Evolutionary conservation across 2,888 invertebrate species (phyloP).

Genomic region (Ennomos fuscantarius): DNA sequence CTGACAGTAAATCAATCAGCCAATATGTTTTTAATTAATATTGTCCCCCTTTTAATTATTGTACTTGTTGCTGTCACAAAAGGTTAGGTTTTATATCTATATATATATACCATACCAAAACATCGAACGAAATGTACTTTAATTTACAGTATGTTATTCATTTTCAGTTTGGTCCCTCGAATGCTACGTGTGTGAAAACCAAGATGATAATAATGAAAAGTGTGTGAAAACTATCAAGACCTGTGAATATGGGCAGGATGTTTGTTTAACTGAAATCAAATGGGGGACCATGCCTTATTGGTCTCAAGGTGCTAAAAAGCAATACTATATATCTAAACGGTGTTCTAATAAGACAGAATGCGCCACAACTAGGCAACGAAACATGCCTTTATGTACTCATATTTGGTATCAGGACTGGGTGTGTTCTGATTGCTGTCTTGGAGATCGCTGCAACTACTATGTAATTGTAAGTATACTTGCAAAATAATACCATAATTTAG

Average conservation of each 20-base stretch:
- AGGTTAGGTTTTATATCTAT: constrained; percentile 28
- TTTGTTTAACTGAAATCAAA: constrained; percentile 94
- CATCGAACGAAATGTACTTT: not conserved
- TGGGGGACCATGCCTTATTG: constrained; percentile 99
- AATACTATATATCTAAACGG: constrained; percentile 95
- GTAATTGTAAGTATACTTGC: constrained; percentile 91
- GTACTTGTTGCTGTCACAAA: constrained; percentile 37
- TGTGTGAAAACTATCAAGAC: constrained; percentile 96
- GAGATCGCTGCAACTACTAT: constrained; percentile 97
- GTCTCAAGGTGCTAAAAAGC: constrained; percentile 96
- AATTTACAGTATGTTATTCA: no score
- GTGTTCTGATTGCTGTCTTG: constrained; percentile 97
- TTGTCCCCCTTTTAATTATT: constrained; percentile 34
- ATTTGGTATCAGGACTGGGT: constrained; percentile 99
- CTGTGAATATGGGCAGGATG: constrained; percentile 94
- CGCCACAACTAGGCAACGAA: constrained; percentile 87
- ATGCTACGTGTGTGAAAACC: constrained; percentile 97
- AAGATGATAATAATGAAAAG: constrained; percentile 96
- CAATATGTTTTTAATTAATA: constrained; percentile 16
- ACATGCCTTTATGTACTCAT: constrained; percentile 93
- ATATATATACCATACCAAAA: not conserved
- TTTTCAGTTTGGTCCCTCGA: constrained; percentile 89
- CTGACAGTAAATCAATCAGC: not conserved
- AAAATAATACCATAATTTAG: not conserved
- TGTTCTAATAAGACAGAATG: constrained; percentile 94